Conservation (phyloP, 2,113 vertebrate genomes). For the Bubalus kerabau region DNA sequence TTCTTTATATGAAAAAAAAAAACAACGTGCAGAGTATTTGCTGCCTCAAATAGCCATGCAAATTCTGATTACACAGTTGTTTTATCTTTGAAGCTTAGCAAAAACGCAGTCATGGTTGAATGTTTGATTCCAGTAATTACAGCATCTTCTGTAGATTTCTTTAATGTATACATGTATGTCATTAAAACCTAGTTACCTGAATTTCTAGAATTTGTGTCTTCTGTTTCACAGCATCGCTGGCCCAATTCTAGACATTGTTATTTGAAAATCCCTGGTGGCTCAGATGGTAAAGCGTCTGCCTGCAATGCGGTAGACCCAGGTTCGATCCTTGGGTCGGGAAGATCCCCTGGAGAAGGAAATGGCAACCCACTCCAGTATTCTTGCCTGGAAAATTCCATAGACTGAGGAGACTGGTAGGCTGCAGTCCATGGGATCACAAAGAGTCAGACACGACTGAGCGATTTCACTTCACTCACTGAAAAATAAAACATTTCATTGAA, state of each 20-base stretch:
- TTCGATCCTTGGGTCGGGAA: no score
- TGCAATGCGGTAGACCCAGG: no score
- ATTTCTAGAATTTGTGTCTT: slow-evolving; percentile 14
- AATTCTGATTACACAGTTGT: neutral
- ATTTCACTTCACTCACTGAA: neutral
- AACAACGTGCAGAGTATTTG: neutral
- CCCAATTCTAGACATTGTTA: neutral
- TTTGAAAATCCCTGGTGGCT: neutral
- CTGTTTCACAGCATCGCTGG: neutral
- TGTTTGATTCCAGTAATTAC: neutral
- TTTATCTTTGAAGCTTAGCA: neutral
- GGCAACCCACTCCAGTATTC: no score
- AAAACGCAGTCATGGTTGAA: neutral
- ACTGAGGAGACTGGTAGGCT: no score
- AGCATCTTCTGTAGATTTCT: neutral
- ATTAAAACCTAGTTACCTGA: neutral
- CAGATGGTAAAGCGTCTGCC: no score
- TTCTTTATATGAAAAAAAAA: neutral
- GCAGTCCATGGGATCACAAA: no score
- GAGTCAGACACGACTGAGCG: rapidly evolving
- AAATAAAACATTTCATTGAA: neutral
- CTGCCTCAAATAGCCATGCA: neutral
- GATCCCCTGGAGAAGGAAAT: no score
- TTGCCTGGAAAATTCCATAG: no score
- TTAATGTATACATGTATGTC: neutral